phyloP scores from a whole-genome alignment of 2,797 vertebrate species.

The Moxostoma hubbsi region DNA sequence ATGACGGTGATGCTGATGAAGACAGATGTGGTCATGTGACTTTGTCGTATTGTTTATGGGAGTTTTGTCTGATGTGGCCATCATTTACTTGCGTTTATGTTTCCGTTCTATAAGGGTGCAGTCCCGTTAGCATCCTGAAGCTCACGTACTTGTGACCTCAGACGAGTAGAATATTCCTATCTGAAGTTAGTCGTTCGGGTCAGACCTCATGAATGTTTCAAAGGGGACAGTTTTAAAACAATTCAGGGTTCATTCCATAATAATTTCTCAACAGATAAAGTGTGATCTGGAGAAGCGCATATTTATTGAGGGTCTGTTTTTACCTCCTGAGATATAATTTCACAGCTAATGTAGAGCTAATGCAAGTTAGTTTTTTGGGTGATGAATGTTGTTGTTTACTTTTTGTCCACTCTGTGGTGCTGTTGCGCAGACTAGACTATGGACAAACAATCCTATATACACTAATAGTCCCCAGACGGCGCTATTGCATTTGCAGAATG shows the following conservation, averaged over 20 bases:
- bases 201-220: conserved; percentile 35
- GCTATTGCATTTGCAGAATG: conserved; percentile 31
- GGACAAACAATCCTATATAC: conserved; percentile 18
- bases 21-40: conserved; percentile 74
- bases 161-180: neutral
- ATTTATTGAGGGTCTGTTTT: conserved; percentile 51
- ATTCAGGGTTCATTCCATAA: conserved; percentile 52
- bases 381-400: conserved; percentile 46
- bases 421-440: conserved; percentile 39
- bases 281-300: neutral
- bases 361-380: conserved; percentile 24
- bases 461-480: conserved; percentile 8
- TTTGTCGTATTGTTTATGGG: conserved; percentile 71
- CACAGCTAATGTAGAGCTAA: conserved; percentile 29
- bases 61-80: conserved; percentile 73
- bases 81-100: conserved; percentile 50
- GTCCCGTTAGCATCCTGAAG: conserved; percentile 13
- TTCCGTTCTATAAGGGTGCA: conserved; percentile 25
- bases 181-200: conserved; percentile 28
- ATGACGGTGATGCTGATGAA: conserved; percentile 67
- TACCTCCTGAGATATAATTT: conserved; percentile 29
- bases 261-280: neutral
- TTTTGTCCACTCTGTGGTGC: conserved; percentile 51
- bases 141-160: conserved; percentile 39
- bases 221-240: neutral